phyloP scores from a whole-genome alignment of 2,113 vertebrate species.

The Plecotus auritus region DNA sequence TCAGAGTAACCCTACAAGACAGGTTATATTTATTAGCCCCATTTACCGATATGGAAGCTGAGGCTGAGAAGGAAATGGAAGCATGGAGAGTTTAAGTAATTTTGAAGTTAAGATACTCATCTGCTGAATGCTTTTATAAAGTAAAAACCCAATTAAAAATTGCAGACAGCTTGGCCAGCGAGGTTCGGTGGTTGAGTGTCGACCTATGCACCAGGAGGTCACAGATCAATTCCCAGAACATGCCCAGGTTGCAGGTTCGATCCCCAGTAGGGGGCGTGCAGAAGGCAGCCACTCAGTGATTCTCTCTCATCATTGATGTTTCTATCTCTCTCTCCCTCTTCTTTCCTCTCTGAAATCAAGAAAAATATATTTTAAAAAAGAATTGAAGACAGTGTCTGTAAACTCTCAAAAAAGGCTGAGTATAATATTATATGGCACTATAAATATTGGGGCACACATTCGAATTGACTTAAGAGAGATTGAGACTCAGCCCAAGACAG shows the following conservation, averaged over 20 bases:
- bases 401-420: background rate
- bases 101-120: background rate
- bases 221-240: too few species aligned
- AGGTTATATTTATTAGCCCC: background rate
- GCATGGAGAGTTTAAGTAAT: background rate
- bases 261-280: too few species aligned
- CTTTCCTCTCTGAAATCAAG: too few species aligned
- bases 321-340: too few species aligned
- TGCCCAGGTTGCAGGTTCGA: too few species aligned
- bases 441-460: background rate
- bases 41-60: background rate
- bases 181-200: too few species aligned
- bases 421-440: background rate
- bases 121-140: slow-evolving; percentile 36
- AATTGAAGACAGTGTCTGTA: background rate
- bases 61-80: background rate
- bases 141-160: background rate
- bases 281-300: too few species aligned
- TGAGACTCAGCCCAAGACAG: background rate
- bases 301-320: too few species aligned
- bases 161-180: background rate
- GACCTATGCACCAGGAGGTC: too few species aligned
- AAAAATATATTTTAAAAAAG: too few species aligned
- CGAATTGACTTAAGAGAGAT: background rate
- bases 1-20: background rate